Conservation (phyloP, 2,797 vertebrate genomes). For the Sebastes umbrosus region DNA sequence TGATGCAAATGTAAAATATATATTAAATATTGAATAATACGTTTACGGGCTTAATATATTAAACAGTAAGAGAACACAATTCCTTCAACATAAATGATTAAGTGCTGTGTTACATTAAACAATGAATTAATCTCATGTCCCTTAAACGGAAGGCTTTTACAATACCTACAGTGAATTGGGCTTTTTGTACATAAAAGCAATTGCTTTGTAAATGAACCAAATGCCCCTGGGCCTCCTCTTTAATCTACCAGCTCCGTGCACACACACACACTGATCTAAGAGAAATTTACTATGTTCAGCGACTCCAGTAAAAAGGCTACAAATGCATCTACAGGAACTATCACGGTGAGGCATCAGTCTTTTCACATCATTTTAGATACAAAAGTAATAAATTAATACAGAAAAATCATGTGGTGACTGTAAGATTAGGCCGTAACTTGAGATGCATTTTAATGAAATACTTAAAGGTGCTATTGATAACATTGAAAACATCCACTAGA, state of each 20-base stretch:
- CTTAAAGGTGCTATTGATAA: not conserved
- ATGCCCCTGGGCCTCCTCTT: conserved; percentile 78
- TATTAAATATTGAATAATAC: conserved; percentile 36
- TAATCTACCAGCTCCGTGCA: conserved; percentile 70
- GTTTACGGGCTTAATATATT: conserved; percentile 35
- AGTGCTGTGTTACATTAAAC: conserved; percentile 67
- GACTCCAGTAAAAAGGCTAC: conserved; percentile 13
- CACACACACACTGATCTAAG: conserved; percentile 27
- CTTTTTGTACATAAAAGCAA: conserved; percentile 80
- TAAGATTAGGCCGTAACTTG: not conserved
- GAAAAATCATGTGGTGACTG: not conserved
- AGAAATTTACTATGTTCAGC: conserved; percentile 35
- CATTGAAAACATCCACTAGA: no score
- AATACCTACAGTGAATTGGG: conserved; percentile 80
- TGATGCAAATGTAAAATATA: conserved; percentile 15
- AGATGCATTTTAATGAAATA: not conserved
- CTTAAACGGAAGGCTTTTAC: conserved; percentile 79
- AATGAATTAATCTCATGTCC: conserved; percentile 68
- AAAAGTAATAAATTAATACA: not conserved
- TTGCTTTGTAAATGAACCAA: conserved; percentile 78
- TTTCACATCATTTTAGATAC: not conserved
- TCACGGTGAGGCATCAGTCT: not conserved
- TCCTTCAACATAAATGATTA: conserved; percentile 66
- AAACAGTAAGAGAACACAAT: conserved; percentile 37
- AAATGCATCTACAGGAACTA: conserved; percentile 5